Evolutionary conservation across 2,797 vertebrate species (phyloP), one percentile per base, ranked within the genome.

Genomic region (Scleropages formosus): DNA sequence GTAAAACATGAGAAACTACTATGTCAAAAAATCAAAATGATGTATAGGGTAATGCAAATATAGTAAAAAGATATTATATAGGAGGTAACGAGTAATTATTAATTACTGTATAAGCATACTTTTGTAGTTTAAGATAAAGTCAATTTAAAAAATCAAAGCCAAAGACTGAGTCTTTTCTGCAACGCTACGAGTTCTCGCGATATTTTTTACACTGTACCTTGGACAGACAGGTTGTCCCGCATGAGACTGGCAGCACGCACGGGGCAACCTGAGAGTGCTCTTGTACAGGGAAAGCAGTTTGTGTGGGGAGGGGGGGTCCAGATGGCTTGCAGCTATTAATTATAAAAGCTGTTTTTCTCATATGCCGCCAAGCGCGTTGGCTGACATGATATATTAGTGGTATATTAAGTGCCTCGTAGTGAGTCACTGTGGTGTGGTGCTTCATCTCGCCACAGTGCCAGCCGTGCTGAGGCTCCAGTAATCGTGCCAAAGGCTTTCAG

Each of bases 341-440:
- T 72, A 20, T 60, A 60, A 44, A 60, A 46, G 31, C n/a, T 8
- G 9, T 12, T 60, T 6, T 72, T 46, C 70, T 60, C 12, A 56
- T 53, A 68, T 68, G 20, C 56, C 75, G n/a, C 65, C 65, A 75
- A 75, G 66, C 65, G 39, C 46, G 24, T 76, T 39, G n/a, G 44
- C 26, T 70, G 46, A 69, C 46, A 61, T 31, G 31, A 61, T 73
- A 46, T 47, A 62, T 61, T 49, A 61, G 58, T 16, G 56, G 51
- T 46, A 65, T 53, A 75, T 53, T 75, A 75, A 59, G 27, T 13
- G 53, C 26, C 51, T 72, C 20, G 56, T 8, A 61, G 74, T 3
- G 12, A 64, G 13, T 60, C 47, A 0, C 56, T 31, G 56, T 62
- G 22, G 44, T 27, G 20, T 15, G 20, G 53, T 31, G 26, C 39